Evolutionary conservation across 2,888 invertebrate genomes (phyloP).

Genomic region (Hoplodrina ambigua): DNA sequence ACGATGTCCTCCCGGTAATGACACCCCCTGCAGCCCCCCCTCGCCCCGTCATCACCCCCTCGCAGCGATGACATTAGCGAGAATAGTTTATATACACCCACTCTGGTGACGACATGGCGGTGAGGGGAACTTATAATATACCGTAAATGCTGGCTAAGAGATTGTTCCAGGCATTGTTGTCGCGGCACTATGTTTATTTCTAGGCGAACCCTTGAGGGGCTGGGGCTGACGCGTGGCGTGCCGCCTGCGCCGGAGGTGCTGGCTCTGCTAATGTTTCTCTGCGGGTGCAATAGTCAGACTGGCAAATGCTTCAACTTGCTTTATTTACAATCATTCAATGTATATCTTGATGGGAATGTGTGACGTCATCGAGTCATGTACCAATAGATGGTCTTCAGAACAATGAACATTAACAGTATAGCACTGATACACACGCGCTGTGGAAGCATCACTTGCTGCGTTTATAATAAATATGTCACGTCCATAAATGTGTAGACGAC

Average conservation of each 20-base stretch:
- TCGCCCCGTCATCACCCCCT: constrained; percentile 61
- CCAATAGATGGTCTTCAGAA: too few relatives aligned
- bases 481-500: constrained; percentile 7
- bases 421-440: too few relatives aligned
- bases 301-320: too few relatives aligned
- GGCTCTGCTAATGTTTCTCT: too few relatives aligned
- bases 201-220: neutral
- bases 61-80: constrained; percentile 78
- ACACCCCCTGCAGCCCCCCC: constrained; percentile 64
- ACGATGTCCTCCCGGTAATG: constrained; percentile 85
- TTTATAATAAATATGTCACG: neutral
- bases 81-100: constrained; percentile 67
- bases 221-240: too few relatives aligned
- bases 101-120: constrained; percentile 42
- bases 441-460: too few relatives aligned
- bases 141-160: constrained; percentile 38
- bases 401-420: too few relatives aligned
- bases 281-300: too few relatives aligned
- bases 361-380: too few relatives aligned
- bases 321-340: too few relatives aligned
- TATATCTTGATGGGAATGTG: too few relatives aligned
- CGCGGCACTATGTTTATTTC: constrained; percentile 6
- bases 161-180: constrained; percentile 38
- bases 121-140: constrained; percentile 25
- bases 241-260: too few relatives aligned